phyloP scores from a whole-genome alignment of 2,888 invertebrate species.

The Ypsolopha sequella region DNA sequence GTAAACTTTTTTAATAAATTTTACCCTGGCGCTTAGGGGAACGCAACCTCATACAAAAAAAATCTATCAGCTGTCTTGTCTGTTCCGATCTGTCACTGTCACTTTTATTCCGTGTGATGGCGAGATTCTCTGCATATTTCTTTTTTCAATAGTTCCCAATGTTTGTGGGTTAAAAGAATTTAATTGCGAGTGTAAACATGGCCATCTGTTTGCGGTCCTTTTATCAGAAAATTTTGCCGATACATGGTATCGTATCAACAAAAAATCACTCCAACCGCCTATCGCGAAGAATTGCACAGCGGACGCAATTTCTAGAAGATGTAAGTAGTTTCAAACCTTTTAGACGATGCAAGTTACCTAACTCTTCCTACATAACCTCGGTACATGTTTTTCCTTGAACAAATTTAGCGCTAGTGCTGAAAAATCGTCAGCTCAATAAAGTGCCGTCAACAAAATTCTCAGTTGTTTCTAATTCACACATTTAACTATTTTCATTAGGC shows the following conservation, averaged over 20 bases:
- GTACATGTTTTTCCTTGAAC: neutral
- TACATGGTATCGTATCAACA: conserved; percentile 63
- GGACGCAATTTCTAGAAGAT: conserved; percentile 65
- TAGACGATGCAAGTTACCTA: conserved; percentile 1
- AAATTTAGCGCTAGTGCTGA: neutral
- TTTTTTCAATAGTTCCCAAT: conserved; percentile 20
- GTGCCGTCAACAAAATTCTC: neutral
- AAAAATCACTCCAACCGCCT: conserved; percentile 65
- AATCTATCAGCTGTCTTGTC: no score
- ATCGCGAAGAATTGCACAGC: conserved; percentile 57
- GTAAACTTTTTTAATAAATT: no score
- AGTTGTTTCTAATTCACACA: neutral
- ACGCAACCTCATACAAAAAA: no score
- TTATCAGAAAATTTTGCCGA: conserved; percentile 65
- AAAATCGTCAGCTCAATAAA: neutral
- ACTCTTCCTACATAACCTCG: neutral
- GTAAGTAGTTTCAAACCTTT: conserved; percentile 35
- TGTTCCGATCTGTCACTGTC: neutral
- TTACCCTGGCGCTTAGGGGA: no score
- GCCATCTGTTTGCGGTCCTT: conserved; percentile 69
- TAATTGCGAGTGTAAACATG: conserved; percentile 35
- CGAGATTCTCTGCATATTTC: conserved; percentile 31
- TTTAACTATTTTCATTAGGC: neutral
- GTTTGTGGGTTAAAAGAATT: neutral
- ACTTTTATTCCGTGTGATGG: conserved; percentile 21